Conservation (phyloP, 1,140 invertebrate genomes). For the Uloborus diversus region DNA sequence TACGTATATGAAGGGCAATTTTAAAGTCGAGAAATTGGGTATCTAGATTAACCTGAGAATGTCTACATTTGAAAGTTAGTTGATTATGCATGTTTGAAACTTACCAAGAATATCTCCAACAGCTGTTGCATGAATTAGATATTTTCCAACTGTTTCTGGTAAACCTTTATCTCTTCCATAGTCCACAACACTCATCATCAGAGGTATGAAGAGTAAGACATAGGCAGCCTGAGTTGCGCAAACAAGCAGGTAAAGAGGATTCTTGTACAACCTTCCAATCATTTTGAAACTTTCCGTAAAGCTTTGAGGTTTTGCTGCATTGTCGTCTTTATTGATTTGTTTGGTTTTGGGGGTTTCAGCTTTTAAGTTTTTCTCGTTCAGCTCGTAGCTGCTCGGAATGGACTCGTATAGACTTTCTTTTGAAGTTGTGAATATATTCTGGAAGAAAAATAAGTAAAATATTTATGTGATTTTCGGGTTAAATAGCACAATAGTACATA, state of each 20-base stretch:
- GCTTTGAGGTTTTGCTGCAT: not conserved
- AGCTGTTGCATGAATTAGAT: conserved; percentile 40
- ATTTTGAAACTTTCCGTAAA: not conserved
- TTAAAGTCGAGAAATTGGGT: too few relatives aligned
- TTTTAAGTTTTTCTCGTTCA: not conserved
- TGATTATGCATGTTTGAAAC: not conserved
- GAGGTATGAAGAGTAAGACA: conserved; percentile 41
- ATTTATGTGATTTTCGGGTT: not conserved
- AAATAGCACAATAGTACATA: too few relatives aligned
- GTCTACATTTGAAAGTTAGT: too few relatives aligned
- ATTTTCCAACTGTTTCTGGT: conserved; percentile 38
- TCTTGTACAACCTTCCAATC: conserved; percentile 18
- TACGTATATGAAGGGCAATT: too few relatives aligned
- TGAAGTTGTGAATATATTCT: conserved; percentile 44
- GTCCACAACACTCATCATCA: conserved; percentile 41
- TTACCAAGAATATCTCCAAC: conserved; percentile 43
- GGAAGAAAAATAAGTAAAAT: not conserved
- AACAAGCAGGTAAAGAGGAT: conserved; percentile 21
- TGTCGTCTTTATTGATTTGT: not conserved
- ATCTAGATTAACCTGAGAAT: too few relatives aligned
- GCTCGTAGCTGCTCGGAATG: not conserved
- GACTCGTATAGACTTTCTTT: conserved; percentile 26
- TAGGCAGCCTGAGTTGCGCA: conserved; percentile 26
- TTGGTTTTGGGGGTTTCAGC: too few relatives aligned
- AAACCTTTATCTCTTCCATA: conserved; percentile 45